Base-by-base conservation (phyloP, 2,113 vertebrate species). In the Australoheros scitulus region DNA sequence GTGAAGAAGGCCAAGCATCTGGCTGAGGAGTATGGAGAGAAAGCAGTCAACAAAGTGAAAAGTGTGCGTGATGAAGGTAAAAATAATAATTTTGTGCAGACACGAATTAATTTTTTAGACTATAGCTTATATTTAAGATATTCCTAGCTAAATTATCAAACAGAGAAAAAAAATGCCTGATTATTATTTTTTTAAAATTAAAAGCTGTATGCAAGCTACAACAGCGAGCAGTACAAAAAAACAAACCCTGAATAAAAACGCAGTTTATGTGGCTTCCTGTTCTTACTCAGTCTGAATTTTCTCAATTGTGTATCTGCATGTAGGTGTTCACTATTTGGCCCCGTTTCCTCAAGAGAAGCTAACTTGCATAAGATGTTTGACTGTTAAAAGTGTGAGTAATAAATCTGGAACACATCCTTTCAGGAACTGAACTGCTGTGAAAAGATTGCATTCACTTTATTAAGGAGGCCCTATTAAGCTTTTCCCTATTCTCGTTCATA, bases 31-130 rank as follows among this genome's bases (percentile, higher is more conserved):
- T 99, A 99, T 0, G 97, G 98, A 0, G 98, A 99, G 92, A 97
- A 97, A 81, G 98, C 98, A 3, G 98, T 99, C 70, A 99, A 99
- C 94, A 99, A 99, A 94, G 98, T 99, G 77, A 99, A 99, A 93
- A 99, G 98, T 50, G 98, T 99, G 82, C 96, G 98, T 75, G 98
- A 99, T 1, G 98, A 99, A 97, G 98, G 97, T 98, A 83, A 87
- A 86, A 15, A 7, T 36, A 17, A 18, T 11, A 4, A 50, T 50
- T 1, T 29, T 29, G 65, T 32, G 65, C 5, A 70, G 41, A 29
- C 9, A 24, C 41, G 50, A 9, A 50, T 70, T 22, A 26, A 11
- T 47, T 65, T 65, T 63, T 64, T 1, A 47, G 22, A 17, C n/a
- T 7, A 17, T 65, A 17, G 41, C 24, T 1, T 68, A 68, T 26